These are phyloP conservation scores for Poliocrania exsul DNA, from an alignment of 2,797 vertebrate genomes.

Conservation along the genomic window DNA sequence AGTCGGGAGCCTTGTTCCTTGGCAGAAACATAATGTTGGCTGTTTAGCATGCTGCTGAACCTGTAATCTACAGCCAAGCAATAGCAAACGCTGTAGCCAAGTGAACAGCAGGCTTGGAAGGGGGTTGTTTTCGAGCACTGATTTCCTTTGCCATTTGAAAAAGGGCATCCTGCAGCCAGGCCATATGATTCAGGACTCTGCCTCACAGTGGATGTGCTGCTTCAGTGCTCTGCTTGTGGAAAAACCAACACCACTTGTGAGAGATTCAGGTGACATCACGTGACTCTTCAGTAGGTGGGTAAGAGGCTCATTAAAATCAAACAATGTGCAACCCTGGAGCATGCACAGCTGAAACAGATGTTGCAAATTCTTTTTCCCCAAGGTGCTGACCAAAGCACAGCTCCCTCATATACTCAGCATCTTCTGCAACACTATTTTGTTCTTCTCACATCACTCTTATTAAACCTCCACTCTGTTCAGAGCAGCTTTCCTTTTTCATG, in stretches of 20 bases:
- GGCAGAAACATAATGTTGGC: conserved; percentile 73
- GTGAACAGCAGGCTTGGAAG: conserved; percentile 73
- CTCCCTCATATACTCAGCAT: not conserved
- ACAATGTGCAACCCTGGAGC: not conserved
- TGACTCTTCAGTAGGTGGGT: not conserved
- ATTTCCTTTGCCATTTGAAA: conserved; percentile 67
- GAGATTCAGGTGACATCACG: conserved; percentile 7
- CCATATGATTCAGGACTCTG: conserved; percentile 41
- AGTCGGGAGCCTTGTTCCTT: conserved; percentile 71
- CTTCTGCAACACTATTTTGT: not conserved
- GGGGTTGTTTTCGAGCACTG: conserved; percentile 48
- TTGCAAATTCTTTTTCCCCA: not conserved
- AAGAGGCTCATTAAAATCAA: conserved; percentile 11
- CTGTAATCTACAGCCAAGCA: conserved; percentile 68
- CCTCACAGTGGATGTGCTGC: not conserved
- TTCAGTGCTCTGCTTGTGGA: not conserved
- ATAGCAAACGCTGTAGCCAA: conserved; percentile 60
- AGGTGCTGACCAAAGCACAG: not conserved
- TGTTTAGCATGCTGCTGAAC: conserved; percentile 71
- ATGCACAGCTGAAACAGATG: not conserved
- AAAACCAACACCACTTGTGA: not conserved
- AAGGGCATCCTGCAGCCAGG: conserved; percentile 63
- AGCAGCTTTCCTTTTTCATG: not conserved
- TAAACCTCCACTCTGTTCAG: not conserved
- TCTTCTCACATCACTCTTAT: not conserved